Percentiles rank a stretch among this genome's conserved stretches.
These are phyloP conservation scores for Heliconius congener DNA, from an alignment of 1,140 invertebrate species.

Conservation along the genomic window DNA sequence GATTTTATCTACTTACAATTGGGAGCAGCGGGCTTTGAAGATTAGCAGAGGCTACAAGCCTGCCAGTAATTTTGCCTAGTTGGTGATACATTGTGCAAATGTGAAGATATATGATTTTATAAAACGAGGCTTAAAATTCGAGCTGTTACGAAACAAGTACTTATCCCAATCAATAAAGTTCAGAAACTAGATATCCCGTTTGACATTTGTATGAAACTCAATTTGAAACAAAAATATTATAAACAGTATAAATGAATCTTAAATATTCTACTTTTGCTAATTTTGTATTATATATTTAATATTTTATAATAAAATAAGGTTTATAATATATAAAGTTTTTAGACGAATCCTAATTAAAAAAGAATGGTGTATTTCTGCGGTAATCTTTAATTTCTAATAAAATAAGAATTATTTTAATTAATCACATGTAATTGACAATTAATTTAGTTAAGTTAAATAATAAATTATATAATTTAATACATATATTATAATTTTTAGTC, in stretches of 20 bases:
- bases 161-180: slow-evolving; percentile 49
- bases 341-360: no score
- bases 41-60: slow-evolving; percentile 63
- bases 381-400: no score
- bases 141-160: slow-evolving; percentile 79
- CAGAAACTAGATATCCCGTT: slow-evolving; percentile 24
- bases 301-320: no score
- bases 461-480: background rate
- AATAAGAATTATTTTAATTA: no score
- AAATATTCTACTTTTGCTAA: no score
- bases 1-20: slow-evolving; percentile 60
- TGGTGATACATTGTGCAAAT: slow-evolving; percentile 70
- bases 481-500: slow-evolving; percentile 5
- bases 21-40: slow-evolving; percentile 70
- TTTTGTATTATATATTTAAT: no score
- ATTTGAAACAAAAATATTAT: background rate
- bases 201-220: background rate
- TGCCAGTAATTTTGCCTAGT: slow-evolving; percentile 64
- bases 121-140: slow-evolving; percentile 26
- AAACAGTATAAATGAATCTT: background rate
- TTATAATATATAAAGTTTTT: no score
- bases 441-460: background rate
- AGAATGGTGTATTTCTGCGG: no score
- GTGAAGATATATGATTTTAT: slow-evolving; percentile 25
- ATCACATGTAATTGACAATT: no score